These are phyloP conservation scores for Rhombomys opimus DNA, from an alignment of 2,113 vertebrate genomes.

Conservation along the genomic window DNA sequence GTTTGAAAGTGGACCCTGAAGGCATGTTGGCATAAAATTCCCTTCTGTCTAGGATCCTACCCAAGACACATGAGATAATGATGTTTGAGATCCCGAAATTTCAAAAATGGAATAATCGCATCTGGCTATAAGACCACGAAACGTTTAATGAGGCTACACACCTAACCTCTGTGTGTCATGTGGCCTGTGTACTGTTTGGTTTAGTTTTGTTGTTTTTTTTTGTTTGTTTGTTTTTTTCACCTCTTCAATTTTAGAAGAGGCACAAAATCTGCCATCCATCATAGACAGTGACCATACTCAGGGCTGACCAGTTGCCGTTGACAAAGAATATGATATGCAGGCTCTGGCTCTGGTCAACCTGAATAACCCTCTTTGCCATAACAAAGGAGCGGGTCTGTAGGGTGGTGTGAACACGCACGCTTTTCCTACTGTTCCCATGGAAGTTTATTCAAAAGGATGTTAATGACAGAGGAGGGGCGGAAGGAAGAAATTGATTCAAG, in stretches of 20 bases:
- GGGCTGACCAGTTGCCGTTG: background rate
- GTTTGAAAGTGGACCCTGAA: background rate
- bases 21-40: background rate
- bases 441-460: background rate
- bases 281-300: background rate
- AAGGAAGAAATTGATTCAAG: background rate
- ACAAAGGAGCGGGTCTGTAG: background rate
- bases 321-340: background rate
- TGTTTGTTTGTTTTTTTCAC: background rate
- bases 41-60: background rate
- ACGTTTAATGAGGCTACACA: background rate
- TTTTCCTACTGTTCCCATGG: background rate
- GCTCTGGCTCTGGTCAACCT: background rate
- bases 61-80: background rate
- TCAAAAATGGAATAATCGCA: background rate
- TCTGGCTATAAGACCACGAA: background rate
- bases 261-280: background rate
- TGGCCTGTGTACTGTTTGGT: background rate
- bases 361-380: background rate
- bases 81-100: background rate
- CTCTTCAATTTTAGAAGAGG: slow-evolving; percentile 9
- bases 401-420: background rate
- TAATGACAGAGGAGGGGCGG: background rate
- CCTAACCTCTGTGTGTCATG: background rate
- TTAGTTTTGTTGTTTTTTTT: no score